These are phyloP conservation scores for Condylura cristata DNA, from an alignment of 2,113 vertebrate genomes.

Conservation along the genomic window DNA sequence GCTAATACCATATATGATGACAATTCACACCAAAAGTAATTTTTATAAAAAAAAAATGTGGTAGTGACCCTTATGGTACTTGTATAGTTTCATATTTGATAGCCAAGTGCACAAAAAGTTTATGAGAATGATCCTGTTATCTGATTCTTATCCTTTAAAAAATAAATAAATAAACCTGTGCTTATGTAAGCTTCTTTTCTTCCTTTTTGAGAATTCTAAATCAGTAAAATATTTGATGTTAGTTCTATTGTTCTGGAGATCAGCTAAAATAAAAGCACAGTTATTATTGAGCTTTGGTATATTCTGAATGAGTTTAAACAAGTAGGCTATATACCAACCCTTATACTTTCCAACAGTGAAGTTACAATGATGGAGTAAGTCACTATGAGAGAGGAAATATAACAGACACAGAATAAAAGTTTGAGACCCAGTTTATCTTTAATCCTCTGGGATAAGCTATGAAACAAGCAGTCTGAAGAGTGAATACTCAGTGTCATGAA, in stretches of 20 bases:
- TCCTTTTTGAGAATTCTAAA: slow-evolving; percentile 79
- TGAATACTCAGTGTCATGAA: slow-evolving; percentile 87
- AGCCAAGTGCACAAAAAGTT: slow-evolving; percentile 86
- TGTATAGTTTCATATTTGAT: slow-evolving; percentile 83
- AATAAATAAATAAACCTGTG: slow-evolving; percentile 65
- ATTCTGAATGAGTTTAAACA: slow-evolving; percentile 82
- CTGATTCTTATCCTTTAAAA: slow-evolving; percentile 77
- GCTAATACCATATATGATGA: slow-evolving; percentile 84
- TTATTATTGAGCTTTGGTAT: slow-evolving; percentile 86
- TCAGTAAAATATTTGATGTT: slow-evolving; percentile 79
- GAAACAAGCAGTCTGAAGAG: slow-evolving; percentile 90
- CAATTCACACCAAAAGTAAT: slow-evolving; percentile 85
- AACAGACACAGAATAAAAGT: slow-evolving; percentile 87
- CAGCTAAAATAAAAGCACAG: slow-evolving; percentile 76
- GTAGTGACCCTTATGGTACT: slow-evolving; percentile 85
- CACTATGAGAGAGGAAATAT: slow-evolving; percentile 85
- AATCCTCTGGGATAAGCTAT: slow-evolving; percentile 89
- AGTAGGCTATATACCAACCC: slow-evolving; percentile 83
- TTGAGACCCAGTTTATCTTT: slow-evolving; percentile 90
- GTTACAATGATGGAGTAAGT: slow-evolving; percentile 82
- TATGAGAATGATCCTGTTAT: slow-evolving; percentile 84
- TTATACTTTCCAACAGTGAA: slow-evolving; percentile 82
- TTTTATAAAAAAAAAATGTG: slow-evolving; percentile 87
- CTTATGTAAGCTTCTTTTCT: slow-evolving; percentile 49
- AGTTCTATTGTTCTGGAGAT: slow-evolving; percentile 77